Conservation (phyloP, 2,888 invertebrate genomes). For the Andrena haemorrhoa region DNA sequence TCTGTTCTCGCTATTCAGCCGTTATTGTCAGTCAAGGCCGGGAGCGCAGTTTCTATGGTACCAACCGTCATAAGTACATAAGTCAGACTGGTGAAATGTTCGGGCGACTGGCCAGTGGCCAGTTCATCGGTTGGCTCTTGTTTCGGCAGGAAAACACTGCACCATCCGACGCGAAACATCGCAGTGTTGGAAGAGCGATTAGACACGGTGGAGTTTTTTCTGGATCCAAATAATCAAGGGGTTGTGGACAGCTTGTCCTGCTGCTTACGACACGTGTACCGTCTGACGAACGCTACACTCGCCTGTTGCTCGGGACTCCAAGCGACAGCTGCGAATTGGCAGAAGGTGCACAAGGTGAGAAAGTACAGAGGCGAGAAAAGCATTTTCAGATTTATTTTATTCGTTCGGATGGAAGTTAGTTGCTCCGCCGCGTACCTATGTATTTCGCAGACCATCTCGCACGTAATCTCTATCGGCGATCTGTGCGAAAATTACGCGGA, state of each 20-base stretch:
- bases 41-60: slow-evolving; percentile 89
- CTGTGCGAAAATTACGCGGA: slow-evolving; percentile 69
- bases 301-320: slow-evolving; percentile 75
- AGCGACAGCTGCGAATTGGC: slow-evolving; percentile 78
- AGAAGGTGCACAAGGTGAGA: slow-evolving; percentile 75
- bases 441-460: slow-evolving; percentile 72
- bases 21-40: slow-evolving; percentile 89
- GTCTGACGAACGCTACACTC: slow-evolving; percentile 71
- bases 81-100: too few relatives aligned
- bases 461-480: slow-evolving; percentile 77
- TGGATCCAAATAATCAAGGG: slow-evolving; percentile 87
- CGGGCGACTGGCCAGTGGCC: too few relatives aligned
- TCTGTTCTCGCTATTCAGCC: slow-evolving; percentile 89
- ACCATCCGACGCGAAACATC: slow-evolving; percentile 89
- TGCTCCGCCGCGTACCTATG: too few relatives aligned
- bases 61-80: background rate
- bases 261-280: slow-evolving; percentile 73
- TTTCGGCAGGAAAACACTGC: slow-evolving; percentile 88
- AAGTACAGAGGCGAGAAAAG: too few relatives aligned
- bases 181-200: slow-evolving; percentile 88
- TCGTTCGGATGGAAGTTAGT: too few relatives aligned
- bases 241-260: slow-evolving; percentile 86
- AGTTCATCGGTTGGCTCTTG: background rate
- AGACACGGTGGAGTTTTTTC: slow-evolving; percentile 90
- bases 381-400: too few relatives aligned